These are phyloP conservation scores for Agonopterix heracliana DNA, from an alignment of 2,888 invertebrate genomes.

Conservation along the genomic window DNA sequence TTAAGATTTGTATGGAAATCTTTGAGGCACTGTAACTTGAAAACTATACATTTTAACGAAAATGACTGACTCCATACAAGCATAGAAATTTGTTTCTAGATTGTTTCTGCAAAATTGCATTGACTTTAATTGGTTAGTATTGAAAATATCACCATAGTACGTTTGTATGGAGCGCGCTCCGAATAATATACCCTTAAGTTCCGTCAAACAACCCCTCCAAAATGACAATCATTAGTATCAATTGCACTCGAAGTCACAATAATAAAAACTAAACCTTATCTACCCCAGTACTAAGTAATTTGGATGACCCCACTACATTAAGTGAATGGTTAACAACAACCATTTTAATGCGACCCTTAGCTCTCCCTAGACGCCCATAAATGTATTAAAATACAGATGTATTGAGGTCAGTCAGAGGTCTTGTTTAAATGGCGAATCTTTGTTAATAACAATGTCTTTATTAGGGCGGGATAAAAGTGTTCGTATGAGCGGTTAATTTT, in stretches of 20 bases:
- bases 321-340: slow-evolving; percentile 54
- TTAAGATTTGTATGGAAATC: no score
- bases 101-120: no score
- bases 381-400: slow-evolving; percentile 11
- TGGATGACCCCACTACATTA: slow-evolving; percentile 50
- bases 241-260: slow-evolving; percentile 54
- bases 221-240: slow-evolving; percentile 16
- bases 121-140: no score
- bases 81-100: no score
- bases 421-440: slow-evolving; percentile 21
- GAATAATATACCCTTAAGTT: no score
- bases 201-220: no score
- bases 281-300: slow-evolving; percentile 60
- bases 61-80: no score
- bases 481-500: slow-evolving; percentile 11
- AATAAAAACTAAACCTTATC: slow-evolving; percentile 68
- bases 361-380: slow-evolving; percentile 27
- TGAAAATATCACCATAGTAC: no score
- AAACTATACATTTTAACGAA: no score
- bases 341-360: slow-evolving; percentile 39
- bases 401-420: slow-evolving; percentile 17
- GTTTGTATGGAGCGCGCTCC: no score
- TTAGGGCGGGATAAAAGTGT: slow-evolving; percentile 14
- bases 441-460: slow-evolving; percentile 25
- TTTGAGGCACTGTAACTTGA: no score